A percentile compares a stretch with the other conserved stretches of the same genome.
Conservation (phyloP, 2,797 vertebrate genomes). For the Eupleurogrammus muticus region DNA sequence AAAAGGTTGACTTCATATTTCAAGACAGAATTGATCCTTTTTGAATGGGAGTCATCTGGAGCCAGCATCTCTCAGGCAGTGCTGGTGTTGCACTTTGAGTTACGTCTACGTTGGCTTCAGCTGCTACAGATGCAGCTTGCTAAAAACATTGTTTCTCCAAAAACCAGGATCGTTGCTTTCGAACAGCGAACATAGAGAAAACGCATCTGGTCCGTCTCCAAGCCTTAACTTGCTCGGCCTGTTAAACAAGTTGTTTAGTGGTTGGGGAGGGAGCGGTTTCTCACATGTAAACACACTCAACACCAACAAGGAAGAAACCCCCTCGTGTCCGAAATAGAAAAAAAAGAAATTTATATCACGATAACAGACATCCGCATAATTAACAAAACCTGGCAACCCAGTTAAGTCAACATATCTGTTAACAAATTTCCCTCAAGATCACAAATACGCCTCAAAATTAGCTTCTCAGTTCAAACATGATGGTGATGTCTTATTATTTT, state of each 20-base stretch:
- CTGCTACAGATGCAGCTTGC: too few relatives aligned
- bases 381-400: conserved; percentile 1
- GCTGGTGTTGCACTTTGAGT: not conserved
- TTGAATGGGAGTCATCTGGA: not conserved
- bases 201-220: conserved; percentile 16
- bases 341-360: not conserved
- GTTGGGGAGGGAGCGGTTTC: not conserved
- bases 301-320: not conserved
- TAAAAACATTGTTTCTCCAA: not conserved
- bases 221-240: conserved; percentile 4
- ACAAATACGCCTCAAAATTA: not conserved
- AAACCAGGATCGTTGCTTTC: conserved; percentile 7
- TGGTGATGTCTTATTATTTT: conserved; percentile 12
- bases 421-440: not conserved
- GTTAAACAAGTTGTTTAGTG: conserved; percentile 8
- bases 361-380: not conserved
- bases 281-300: conserved; percentile 8
- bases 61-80: not conserved
- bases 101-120: not conserved
- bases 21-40: not conserved
- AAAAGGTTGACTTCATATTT: not conserved
- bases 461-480: conserved; percentile 2
- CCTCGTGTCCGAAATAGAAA: not conserved
- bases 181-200: conserved; percentile 8
- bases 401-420: not conserved